A percentile compares a stretch with the other conserved stretches of the same genome.
Conservation (phyloP, 35 echinoderm and acorn worm genomes). For the Ophioderma brevispina region DNA sequence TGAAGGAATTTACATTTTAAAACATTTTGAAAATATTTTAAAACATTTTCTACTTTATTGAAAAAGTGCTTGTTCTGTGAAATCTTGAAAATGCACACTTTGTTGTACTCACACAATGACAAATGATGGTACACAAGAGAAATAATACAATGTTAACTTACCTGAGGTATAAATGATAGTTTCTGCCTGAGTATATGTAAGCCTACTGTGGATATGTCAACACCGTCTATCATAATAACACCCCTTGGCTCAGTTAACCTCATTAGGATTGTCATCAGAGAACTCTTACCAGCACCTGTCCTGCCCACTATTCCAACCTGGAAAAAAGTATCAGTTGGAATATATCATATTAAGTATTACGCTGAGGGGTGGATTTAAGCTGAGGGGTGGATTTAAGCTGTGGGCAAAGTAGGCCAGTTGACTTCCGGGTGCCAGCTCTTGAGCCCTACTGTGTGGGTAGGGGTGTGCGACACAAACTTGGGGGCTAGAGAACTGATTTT, state of each 20-base stretch:
- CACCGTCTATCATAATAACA: conserved; percentile 60
- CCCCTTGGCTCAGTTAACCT: conserved; percentile 69
- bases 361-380: background rate
- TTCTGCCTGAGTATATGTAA: conserved; percentile 68
- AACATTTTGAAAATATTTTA: too few relatives aligned
- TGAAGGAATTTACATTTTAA: too few relatives aligned
- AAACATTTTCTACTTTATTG: too few relatives aligned
- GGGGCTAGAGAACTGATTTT: too few relatives aligned
- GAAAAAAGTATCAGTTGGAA: background rate
- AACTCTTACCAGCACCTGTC: conserved; percentile 89
- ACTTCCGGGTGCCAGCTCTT: too few relatives aligned
- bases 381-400: too few relatives aligned
- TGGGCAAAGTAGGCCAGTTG: too few relatives aligned
- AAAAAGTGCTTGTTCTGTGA: too few relatives aligned
- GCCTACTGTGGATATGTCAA: conserved; percentile 55
- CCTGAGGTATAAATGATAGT: conserved; percentile 88
- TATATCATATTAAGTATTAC: background rate
- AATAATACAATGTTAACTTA: conserved; percentile 5
- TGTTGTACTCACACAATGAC: background rate
- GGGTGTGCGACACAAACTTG: too few relatives aligned
- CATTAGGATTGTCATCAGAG: conserved; percentile 67
- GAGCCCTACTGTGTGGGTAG: too few relatives aligned
- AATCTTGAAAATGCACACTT: too few relatives aligned
- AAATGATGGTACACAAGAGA: too few relatives aligned
- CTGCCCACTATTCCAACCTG: conserved; percentile 86